Evolutionary conservation across 2,888 invertebrate species (phyloP), one percentile per base, ranked within the genome.

Genomic region (Drosophila villosipedis): DNA sequence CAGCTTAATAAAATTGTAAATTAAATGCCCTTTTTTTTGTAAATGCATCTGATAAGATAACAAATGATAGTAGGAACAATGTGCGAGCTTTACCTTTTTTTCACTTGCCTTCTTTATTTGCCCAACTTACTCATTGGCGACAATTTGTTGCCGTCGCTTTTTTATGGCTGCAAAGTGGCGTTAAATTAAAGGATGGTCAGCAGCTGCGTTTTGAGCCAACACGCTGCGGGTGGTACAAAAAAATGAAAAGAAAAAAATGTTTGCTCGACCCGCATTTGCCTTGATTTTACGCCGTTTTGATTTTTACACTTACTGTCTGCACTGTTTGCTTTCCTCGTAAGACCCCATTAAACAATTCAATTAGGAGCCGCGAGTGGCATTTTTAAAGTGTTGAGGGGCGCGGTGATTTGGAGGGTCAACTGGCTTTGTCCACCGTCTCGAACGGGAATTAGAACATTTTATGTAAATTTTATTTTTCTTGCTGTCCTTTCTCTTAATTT

Each of bases 261-360:
- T 73, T 76, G 73, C 76, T 49, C 59, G 83, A 87, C 88, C 88
- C 88, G 87, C 75, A 89, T 84, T 74, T 62, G 70, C 66, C 62
- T 86, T 88, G 76, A 86, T 83, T 88, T 90, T 83, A 84, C 89
- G 88, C 76, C 83, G 80, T 73, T 84, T 84, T 89, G 84, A 84
- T 89, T 89, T 84, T 67, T 4, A 58, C 73, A 52, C 60, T 49
- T 53, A n/a, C 59, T 30, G 59, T 61, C 39, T 33, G n/a, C 19
- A 30, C 54, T 68, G 60, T 41, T 58, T 58, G 53, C 60, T 73
- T 75, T 76, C 62, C 70, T 63, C 71, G 82, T 68, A 89, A 82
- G 88, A 84, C 81, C 84, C 83, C 90, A 89, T 91, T 89, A 89
- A 89, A 89, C 91, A 91, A 89, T 89, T 89, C 91, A 89, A 89